These are phyloP conservation scores for Perodicticus potto DNA, from an alignment of 2,797 vertebrate genomes.

Conservation along the genomic window DNA sequence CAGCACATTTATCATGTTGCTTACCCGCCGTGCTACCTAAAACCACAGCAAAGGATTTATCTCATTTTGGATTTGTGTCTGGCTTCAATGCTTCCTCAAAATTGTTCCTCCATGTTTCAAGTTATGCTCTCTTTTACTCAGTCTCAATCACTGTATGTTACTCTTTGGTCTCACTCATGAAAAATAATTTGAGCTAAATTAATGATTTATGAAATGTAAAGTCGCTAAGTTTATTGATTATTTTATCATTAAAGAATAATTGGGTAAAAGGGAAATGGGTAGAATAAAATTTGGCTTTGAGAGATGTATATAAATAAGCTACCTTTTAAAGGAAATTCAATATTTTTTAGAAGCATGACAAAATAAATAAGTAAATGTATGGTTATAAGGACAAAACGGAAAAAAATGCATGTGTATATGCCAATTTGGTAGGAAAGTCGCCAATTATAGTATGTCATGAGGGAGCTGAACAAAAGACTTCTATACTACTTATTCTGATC, in stretches of 20 bases:
- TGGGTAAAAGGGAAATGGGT: neutral
- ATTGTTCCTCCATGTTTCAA: constrained; percentile 1
- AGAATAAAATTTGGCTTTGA: neutral
- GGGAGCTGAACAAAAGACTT: neutral
- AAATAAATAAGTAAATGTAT: constrained; percentile 1
- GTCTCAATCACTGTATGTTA: neutral
- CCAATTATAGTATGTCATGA: neutral
- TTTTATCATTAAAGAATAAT: neutral
- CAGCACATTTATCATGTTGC: constrained; percentile 66
- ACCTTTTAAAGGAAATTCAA: neutral
- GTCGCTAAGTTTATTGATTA: neutral
- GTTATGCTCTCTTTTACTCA: constrained; percentile 21
- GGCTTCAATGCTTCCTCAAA: constrained; percentile 11
- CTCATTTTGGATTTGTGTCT: constrained; percentile 39
- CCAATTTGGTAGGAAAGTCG: neutral
- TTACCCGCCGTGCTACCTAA: constrained; percentile 60
- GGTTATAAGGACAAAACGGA: neutral
- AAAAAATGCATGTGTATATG: neutral
- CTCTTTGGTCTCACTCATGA: neutral
- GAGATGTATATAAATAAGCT: constrained; percentile 36
- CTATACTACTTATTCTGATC: neutral
- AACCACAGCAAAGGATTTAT: constrained; percentile 65
- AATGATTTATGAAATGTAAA: constrained; percentile 56
- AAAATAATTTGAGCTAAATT: constrained; percentile 25
- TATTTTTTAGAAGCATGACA: constrained; percentile 38